Conservation (phyloP, 2,113 vertebrate genomes). For the Papio anubis region DNA sequence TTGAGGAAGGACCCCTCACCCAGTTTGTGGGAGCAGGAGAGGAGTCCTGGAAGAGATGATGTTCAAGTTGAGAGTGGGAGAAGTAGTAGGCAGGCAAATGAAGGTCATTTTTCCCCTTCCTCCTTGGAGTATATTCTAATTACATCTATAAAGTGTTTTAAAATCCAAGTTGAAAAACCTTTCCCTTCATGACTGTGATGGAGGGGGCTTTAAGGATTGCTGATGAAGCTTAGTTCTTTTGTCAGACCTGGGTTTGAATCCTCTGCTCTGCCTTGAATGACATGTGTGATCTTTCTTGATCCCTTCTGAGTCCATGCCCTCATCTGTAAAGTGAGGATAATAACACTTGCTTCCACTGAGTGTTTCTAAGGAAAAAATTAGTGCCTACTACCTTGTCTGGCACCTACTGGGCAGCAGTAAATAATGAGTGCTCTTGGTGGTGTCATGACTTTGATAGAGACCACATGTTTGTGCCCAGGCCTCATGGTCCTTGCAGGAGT, state of each 20-base stretch:
- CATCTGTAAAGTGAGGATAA: neutral
- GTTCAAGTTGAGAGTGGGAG: constrained; percentile 36
- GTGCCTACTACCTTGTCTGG: neutral
- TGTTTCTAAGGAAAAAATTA: neutral
- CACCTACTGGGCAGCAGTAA: neutral
- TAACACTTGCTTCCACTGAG: neutral
- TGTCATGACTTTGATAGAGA: neutral
- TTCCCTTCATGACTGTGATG: neutral
- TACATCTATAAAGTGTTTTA: constrained; percentile 5
- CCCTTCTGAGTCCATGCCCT: neutral
- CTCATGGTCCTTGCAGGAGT: neutral
- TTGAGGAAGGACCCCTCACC: neutral
- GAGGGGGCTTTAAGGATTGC: neutral
- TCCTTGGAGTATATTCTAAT: constrained; percentile 20
- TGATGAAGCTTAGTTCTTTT: neutral
- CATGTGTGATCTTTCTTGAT: neutral
- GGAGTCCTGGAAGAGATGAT: neutral
- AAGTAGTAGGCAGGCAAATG: neutral
- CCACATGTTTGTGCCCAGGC: neutral
- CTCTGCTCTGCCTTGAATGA: neutral
- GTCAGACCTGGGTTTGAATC: constrained; percentile 3
- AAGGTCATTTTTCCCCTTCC: neutral
- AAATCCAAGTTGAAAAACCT: constrained; percentile 29
- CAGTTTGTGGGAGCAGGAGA: neutral
- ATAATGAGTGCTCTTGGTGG: neutral